Evolutionary conservation across 1,140 invertebrate genomes (phyloP).

Genomic region (Physella acuta): DNA sequence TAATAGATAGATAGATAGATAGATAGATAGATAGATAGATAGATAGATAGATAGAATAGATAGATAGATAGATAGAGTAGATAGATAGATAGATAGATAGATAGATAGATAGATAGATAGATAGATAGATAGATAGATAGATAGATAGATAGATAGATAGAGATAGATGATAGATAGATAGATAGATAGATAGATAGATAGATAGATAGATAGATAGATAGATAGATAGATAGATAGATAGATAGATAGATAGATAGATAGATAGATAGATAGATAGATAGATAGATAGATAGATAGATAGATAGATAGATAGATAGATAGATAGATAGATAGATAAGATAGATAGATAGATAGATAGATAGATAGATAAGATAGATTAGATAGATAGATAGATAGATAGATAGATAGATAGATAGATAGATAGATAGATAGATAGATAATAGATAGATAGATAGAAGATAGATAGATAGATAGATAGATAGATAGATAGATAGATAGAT

Average conservation of each 20-base stretch:
- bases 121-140: no score
- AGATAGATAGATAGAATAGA: no score
- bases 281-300: conserved; percentile 3
- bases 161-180: conserved; percentile 11
- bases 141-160: no score
- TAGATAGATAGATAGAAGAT: no score
- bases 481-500: no score
- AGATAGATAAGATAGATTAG: background rate
- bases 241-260: conserved; percentile 11
- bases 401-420: background rate
- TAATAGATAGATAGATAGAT: no score
- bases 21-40: no score
- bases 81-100: no score
- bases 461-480: no score
- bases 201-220: conserved; percentile 12
- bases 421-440: background rate
- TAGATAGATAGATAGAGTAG: no score
- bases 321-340: conserved; percentile 9
- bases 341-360: conserved; percentile 16
- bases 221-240: conserved; percentile 1
- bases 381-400: conserved; percentile 1
- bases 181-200: conserved; percentile 18
- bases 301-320: conserved; percentile 11
- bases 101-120: no score
- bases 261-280: conserved; percentile 16